Evolutionary conservation across 1,140 invertebrate genomes (phyloP), one percentile per base, ranked within the genome.

Genomic region (Hestina assimilis): DNA sequence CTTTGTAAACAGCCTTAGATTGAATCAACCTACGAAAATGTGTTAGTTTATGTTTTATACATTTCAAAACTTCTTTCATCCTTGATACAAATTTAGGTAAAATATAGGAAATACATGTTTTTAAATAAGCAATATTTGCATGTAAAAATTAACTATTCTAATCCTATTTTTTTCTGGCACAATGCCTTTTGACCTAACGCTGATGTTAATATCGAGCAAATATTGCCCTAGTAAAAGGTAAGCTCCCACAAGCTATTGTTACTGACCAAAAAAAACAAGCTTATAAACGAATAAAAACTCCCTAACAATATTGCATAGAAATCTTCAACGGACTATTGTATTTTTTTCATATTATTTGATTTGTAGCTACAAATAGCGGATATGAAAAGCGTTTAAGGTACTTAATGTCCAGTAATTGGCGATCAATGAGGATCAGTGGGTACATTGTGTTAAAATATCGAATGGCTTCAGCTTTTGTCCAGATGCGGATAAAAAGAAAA

Each of bases 401-500:
- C 85, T 88, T 88, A 84, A 88, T 86, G 85, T 88, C 83, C 85
- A 77, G 85, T 88, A 88, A 88, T 88, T 86, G 85, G 82, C 83
- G 85, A 88, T 88, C 83, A 88, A 86, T 88, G 80, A 83, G 83
- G 83, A 86, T 88, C 85, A 86, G 85, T 88, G 85, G 85, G 85
- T 67, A 85, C 83, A 88, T 88, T 88, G 83, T 88, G 72, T 66
- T 77, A 75, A 75, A 79, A 60, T 74, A 84, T 78, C 75, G 75
- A 77, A 76, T 82, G 51, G 67, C 69, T 64, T 57, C 46, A 57
- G 63, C 57, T 58, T 72, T 85, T 86, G 84, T 83, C 74, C 79
- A 68, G 71, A 61, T 43, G 47, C 46, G 69, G 65, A 74, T 72
- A 76, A 84, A 79, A 75, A 72, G 63, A 79, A 78, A 79, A 82